These are phyloP conservation scores for Lydus trimaculatus DNA, from an alignment of 2,888 invertebrate genomes.

Conservation along the genomic window DNA sequence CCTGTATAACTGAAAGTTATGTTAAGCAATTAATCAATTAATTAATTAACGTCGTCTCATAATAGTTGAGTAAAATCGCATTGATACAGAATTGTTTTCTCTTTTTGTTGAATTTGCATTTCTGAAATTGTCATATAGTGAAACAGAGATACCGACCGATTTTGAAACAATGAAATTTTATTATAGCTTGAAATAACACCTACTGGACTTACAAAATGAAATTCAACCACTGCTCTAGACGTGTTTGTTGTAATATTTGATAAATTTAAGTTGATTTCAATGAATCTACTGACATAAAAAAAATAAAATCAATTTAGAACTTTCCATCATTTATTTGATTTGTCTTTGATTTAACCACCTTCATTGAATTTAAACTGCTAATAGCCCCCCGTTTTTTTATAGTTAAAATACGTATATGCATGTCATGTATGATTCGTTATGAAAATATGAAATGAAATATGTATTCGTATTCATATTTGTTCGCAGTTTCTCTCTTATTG, in stretches of 20 bases:
- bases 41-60: background rate
- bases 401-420: conserved; percentile 42
- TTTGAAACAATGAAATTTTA: background rate
- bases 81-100: too few species aligned
- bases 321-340: too few species aligned
- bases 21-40: background rate
- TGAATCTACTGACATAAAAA: too few species aligned
- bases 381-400: conserved; percentile 22
- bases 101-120: too few species aligned
- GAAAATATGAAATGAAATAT: conserved; percentile 45
- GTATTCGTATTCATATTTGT: conserved; percentile 44
- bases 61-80: too few species aligned
- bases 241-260: background rate
- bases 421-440: conserved; percentile 44
- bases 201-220: background rate
- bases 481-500: conserved; percentile 27
- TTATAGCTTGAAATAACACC: background rate
- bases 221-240: background rate
- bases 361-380: conserved; percentile 31
- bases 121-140: too few species aligned
- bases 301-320: too few species aligned
- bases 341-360: background rate
- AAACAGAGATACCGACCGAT: too few species aligned
- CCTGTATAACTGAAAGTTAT: background rate
- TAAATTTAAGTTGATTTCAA: background rate